These are phyloP conservation scores for Mythimna lalbum DNA, from an alignment of 2,888 invertebrate species.

Conservation along the genomic window DNA sequence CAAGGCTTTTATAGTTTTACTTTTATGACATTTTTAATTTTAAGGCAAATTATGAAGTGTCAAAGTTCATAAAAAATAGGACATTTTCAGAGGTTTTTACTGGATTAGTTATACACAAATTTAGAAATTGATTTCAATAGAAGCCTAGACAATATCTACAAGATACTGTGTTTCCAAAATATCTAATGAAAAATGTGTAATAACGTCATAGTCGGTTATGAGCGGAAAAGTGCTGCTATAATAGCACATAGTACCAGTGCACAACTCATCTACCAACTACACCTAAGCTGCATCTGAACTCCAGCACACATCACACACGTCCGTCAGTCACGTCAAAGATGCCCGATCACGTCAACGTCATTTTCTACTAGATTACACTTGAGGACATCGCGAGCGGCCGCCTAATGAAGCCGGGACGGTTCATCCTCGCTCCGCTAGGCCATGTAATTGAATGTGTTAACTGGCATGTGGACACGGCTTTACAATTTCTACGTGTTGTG, in stretches of 20 bases:
- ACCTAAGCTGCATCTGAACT: slow-evolving; percentile 31
- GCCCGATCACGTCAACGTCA: slow-evolving; percentile 65
- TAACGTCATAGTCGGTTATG: too few relatives aligned
- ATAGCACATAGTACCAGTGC: neutral
- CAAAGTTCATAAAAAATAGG: too few relatives aligned
- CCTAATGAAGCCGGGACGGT: slow-evolving; percentile 72
- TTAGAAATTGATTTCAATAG: too few relatives aligned
- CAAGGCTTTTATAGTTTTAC: too few relatives aligned
- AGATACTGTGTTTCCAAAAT: too few relatives aligned
- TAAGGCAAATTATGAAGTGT: too few relatives aligned
- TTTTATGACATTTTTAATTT: too few relatives aligned
- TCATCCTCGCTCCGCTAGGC: slow-evolving; percentile 71
- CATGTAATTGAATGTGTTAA: slow-evolving; percentile 72
- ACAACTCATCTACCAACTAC: neutral
- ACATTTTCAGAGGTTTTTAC: too few relatives aligned
- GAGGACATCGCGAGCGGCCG: slow-evolving; percentile 68
- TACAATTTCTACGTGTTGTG: slow-evolving; percentile 37
- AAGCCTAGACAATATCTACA: too few relatives aligned
- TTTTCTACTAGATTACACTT: slow-evolving; percentile 75
- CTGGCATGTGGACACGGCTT: slow-evolving; percentile 49
- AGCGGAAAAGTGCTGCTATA: too few relatives aligned
- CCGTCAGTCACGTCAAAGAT: slow-evolving; percentile 61
- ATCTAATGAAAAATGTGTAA: too few relatives aligned
- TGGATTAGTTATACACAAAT: too few relatives aligned
- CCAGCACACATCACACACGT: slow-evolving; percentile 34